Evolutionary conservation across 1,140 invertebrate species (phyloP), one percentile per base, ranked within the genome.

Genomic region (Danaus plexippus): DNA sequence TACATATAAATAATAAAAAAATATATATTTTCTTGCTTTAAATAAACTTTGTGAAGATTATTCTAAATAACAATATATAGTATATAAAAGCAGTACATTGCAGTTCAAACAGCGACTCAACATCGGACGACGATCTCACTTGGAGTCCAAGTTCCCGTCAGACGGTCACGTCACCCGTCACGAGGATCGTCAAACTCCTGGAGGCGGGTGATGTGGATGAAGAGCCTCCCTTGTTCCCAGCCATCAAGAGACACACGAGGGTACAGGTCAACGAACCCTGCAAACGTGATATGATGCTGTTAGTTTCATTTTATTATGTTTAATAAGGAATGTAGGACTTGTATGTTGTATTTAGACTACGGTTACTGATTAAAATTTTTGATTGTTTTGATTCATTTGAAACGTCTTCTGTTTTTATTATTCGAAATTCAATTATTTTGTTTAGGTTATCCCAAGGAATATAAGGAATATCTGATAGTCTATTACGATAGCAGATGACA

Each of bases 91-190:
- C 9, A 52, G 15, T 54, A 47, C 53, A 46, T 71, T 73, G 9
- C 64, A 88, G 87, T 69, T 88, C 87, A 0, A 87, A 86, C 55
- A 81, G 76, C 54, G 83, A 82, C 47, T 85, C 85, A 0, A 86
- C 87, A 1, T 77, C 82, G 9, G 87, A 88, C 45, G 85, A 88
- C 47, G 87, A 88, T 41, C 66, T 88, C 11, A 82, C 80, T 47
- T 81, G 80, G 0, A 76, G 69, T 8, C 69, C 77, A 22, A 80
- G 77, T 51, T 66, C 78, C 2, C 75, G 82, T 8, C 73, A 75
- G 43, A 54, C 62, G 4, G 63, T 64, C 9, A 68, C 77, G 8
- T 78, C 81, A 0, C 78, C 78, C 1, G 52, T 74, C 9, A 64
- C 64, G 7, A 43, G 67, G 11, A 65, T 69, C 11, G 63, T 59